These are phyloP conservation scores for Podargus strigoides DNA, from an alignment of 2,797 vertebrate genomes.

Conservation along the genomic window DNA sequence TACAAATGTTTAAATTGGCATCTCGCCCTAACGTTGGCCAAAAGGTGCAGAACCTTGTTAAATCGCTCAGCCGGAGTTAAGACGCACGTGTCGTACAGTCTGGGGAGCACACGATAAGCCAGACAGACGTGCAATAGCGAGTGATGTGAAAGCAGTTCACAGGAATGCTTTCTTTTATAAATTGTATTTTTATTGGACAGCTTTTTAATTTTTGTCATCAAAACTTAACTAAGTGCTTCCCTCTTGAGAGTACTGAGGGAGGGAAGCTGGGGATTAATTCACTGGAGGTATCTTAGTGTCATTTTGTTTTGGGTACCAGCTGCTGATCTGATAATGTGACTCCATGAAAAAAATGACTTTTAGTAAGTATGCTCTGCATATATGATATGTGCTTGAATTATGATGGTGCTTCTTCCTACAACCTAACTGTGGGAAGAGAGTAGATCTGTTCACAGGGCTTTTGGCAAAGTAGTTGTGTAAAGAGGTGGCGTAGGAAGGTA, in stretches of 20 bases:
- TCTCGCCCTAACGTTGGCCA: not conserved
- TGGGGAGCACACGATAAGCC: not conserved
- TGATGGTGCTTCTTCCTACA: not conserved
- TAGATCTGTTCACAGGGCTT: not conserved
- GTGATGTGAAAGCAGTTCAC: not conserved
- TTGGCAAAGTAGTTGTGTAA: not conserved
- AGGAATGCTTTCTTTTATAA: not conserved
- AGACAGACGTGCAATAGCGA: not conserved
- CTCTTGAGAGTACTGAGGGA: not conserved
- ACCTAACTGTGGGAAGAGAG: not conserved
- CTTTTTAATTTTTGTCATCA: not conserved
- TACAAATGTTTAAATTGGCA: not conserved
- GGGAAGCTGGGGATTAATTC: not conserved
- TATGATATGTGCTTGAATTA: not conserved
- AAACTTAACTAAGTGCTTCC: not conserved
- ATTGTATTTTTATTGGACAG: not conserved
- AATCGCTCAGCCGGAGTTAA: not conserved
- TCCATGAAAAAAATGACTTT: not conserved
- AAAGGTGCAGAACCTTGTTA: slow-evolving; percentile 1
- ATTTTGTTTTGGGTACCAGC: not conserved
- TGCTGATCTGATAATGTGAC: not conserved
- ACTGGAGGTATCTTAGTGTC: not conserved
- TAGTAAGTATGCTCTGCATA: not conserved
- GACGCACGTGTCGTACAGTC: not conserved
- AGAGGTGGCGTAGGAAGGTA: not conserved